Evolutionary conservation across 2,888 invertebrate genomes (phyloP).

Genomic region (Oegoconia quadripuncta): DNA sequence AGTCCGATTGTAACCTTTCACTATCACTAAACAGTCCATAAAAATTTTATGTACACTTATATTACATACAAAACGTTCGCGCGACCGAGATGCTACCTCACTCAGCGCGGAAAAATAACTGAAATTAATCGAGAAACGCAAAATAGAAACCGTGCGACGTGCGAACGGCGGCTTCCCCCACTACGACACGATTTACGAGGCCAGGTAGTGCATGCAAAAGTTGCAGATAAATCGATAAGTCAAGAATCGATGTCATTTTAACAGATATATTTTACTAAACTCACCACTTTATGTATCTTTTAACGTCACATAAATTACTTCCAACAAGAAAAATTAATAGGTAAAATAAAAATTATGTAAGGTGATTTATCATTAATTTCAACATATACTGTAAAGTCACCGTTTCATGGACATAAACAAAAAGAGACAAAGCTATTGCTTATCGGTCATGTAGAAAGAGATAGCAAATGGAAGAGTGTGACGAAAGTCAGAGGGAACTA

Average conservation of each 20-base stretch:
- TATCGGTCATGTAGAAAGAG: slow-evolving; percentile 49
- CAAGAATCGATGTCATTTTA: slow-evolving; percentile 24
- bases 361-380: slow-evolving; percentile 31
- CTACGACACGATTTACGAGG: slow-evolving; percentile 68
- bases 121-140: slow-evolving; percentile 69
- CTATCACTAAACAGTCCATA: slow-evolving; percentile 37
- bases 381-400: slow-evolving; percentile 50
- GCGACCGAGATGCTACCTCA: slow-evolving; percentile 50
- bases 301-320: no score
- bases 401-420: slow-evolving; percentile 68
- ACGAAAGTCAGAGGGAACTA: slow-evolving; percentile 33
- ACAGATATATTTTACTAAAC: neutral
- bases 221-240: slow-evolving; percentile 44
- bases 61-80: slow-evolving; percentile 60
- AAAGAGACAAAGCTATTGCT: slow-evolving; percentile 57
- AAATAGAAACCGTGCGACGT: slow-evolving; percentile 76
- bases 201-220: slow-evolving; percentile 60
- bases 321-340: neutral
- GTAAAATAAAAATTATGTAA: neutral
- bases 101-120: slow-evolving; percentile 69
- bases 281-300: no score
- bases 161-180: slow-evolving; percentile 66
- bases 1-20: slow-evolving; percentile 47
- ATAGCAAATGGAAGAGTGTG: slow-evolving; percentile 36
- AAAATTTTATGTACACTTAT: slow-evolving; percentile 56